Conservation (phyloP, 1,140 invertebrate genomes). For the Belonocnema kinseyi region DNA sequence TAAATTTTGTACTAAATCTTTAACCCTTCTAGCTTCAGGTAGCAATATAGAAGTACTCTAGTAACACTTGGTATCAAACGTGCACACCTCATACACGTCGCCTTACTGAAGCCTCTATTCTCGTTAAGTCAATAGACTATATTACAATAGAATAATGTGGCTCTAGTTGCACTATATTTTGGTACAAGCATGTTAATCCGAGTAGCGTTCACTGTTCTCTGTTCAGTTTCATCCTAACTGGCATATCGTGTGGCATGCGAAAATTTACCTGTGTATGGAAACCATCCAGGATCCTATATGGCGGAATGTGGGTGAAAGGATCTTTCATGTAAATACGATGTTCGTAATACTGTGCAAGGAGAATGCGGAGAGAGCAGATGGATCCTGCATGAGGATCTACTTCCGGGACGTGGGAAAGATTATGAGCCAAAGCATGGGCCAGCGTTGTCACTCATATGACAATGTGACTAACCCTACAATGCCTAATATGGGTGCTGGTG, state of each 20-base stretch:
- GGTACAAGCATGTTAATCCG: conserved; percentile 38
- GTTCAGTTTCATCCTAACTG: no score
- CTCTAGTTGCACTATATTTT: conserved; percentile 42
- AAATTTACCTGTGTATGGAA: background rate
- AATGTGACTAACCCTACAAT: conserved; percentile 53
- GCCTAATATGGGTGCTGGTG: conserved; percentile 35
- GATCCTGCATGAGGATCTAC: conserved; percentile 22
- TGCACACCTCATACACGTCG: background rate
- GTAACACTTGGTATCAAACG: no score
- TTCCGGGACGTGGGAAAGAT: background rate
- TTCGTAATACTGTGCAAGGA: conserved; percentile 42
- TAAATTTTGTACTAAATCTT: no score
- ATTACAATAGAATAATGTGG: conserved; percentile 44
- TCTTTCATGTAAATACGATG: conserved; percentile 7
- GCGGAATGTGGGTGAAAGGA: conserved; percentile 17
- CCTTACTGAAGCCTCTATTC: background rate
- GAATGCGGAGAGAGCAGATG: conserved; percentile 18
- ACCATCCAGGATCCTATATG: background rate
- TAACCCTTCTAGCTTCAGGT: no score
- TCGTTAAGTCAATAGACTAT: conserved; percentile 36
- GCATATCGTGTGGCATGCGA: background rate
- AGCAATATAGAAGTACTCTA: no score
- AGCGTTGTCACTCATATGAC: conserved; percentile 57
- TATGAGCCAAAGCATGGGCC: conserved; percentile 42
- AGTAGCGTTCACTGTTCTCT: background rate